Evolutionary conservation across 2,113 vertebrate genomes (phyloP), one percentile per base, ranked within the genome.

Genomic region (Cacatua alba): DNA sequence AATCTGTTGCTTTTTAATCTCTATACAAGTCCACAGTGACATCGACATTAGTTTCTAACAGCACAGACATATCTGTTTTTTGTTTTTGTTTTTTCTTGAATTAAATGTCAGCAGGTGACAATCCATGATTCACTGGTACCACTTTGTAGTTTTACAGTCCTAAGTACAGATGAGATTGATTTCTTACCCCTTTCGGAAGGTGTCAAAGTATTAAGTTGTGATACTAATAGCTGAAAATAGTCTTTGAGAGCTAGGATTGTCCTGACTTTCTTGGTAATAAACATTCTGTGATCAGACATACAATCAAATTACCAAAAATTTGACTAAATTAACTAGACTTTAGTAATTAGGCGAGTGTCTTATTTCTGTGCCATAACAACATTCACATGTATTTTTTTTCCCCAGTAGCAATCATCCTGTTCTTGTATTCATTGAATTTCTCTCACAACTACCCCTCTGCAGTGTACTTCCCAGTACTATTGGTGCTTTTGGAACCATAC

Each of bases 11-110:
- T 62, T 62, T 59, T 74, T 28, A 43, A 21, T 69, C 9, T 90
- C 20, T 86, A 16, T 63, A 3, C 9, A 37, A n/a, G 16, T 35
- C 31, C 19, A 20, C 17, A n/a, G 14, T 53, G 41, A 31, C 24
- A 31, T 6, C 29, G 17, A 33, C 6, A 19, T 74, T 35, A 37
- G 17, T 76, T 55, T 94, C 13, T 64, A 53, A 41, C 24, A 55
- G 8, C 33, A 2, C 1, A 76, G n/a, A 44, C 17, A 24, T 46
- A 55, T 2, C 3, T 71, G 0, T 9, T 51, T 60, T 25, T 63
- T 33, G 21, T 7, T 2, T 7, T 23, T 9, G 39, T 39, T 39
- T 39, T 39, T 39, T 17, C 33, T 53, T 51, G 3, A 79, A 68
- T 63, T 64, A 79, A 64, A 62, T 62, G 5, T 57, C 44, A 65